Evolutionary conservation across 2,113 vertebrate species (phyloP), one percentile per base, ranked within the genome.

Genomic region (Anhinga rufa): DNA sequence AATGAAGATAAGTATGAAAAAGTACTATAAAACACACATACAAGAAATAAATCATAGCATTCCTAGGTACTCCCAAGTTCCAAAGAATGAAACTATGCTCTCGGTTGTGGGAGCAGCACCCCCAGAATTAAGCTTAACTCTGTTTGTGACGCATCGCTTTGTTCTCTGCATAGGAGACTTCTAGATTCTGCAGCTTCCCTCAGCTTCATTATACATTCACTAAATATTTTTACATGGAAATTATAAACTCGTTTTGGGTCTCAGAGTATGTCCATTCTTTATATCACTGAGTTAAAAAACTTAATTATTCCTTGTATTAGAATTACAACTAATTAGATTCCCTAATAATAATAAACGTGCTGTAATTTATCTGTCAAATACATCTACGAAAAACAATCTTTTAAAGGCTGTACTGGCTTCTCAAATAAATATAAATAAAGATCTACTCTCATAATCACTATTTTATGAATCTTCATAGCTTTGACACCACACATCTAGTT

Each of bases 171-270:
- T 0, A 60, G 54, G 38, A 51, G 20, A 29, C 40, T 13, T 26
- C n/a, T 24, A 42, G 36, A 26, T 66, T 44, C 32, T 75, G 46
- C 44, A 75, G n/a, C 46, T 91, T 87, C 48, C 46, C 14, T 48
- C 82, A 91, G 38, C 80, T 81, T 68, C 61, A 29, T 85, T 78
- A 51, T 32, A 55, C 9, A 12, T 38, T 60, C 42, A 76, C 40
- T 72, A 48, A 71, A 31, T 86, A 66, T 80, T 80, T 82, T 92
- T 40, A 88, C 42, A 58, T 31, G 46, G 80, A 91, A 82, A 83
- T 81, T 54, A 40, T 34, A 66, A 93, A 62, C 14, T 69, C 18
- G 38, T 77, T 83, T 76, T 86, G 9, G 28, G n/a, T 80, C 4
- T 3, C 64, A 77, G 58, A 82, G 2, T 65, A 16, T 77, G 62